These are phyloP conservation scores for Microplitis mediator DNA, from an alignment of 1,140 invertebrate species.

Conservation along the genomic window DNA sequence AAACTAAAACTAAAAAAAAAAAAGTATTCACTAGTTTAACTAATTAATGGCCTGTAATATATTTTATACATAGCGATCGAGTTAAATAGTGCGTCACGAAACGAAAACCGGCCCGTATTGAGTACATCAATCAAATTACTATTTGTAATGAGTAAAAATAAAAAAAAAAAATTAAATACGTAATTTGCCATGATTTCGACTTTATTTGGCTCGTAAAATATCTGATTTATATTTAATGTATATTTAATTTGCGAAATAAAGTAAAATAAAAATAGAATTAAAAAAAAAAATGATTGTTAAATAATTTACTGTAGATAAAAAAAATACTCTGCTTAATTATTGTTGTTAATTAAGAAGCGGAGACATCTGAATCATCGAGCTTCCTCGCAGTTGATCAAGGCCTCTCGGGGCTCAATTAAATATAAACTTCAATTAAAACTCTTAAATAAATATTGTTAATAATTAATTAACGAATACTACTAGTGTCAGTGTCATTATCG, in stretches of 20 bases:
- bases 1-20: not conserved
- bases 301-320: not conserved
- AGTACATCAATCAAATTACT: not conserved
- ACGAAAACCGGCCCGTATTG: not conserved
- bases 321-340: not conserved
- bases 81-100: no score
- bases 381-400: constrained; percentile 25
- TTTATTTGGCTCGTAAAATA: not conserved
- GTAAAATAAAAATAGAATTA: no score
- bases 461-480: constrained; percentile 3
- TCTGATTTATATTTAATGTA: not conserved
- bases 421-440: not conserved
- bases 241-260: constrained; percentile 3
- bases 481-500: constrained; percentile 4
- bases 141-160: not conserved
- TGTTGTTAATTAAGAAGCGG: no score
- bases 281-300: constrained; percentile 6
- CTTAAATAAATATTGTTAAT: not conserved
- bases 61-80: constrained; percentile 14
- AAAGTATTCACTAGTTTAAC: constrained; percentile 28
- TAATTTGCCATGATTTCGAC: not conserved
- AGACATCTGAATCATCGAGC: constrained; percentile 19
- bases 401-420: constrained; percentile 6
- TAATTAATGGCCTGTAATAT: constrained; percentile 33
- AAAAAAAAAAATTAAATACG: not conserved